phyloP scores from a whole-genome alignment of 2,888 invertebrate genomes.

The Apantesis nais region DNA sequence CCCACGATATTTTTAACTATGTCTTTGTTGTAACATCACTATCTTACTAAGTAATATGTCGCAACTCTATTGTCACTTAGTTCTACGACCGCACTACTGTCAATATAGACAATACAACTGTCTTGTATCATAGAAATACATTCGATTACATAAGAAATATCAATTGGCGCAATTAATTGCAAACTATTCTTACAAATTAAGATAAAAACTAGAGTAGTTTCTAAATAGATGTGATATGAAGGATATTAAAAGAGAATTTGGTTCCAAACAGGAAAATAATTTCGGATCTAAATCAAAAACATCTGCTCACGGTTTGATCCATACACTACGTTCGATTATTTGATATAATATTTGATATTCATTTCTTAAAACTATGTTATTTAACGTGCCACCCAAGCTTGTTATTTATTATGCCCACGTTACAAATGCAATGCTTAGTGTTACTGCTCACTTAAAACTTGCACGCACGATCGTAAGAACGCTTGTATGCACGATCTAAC shows the following conservation, averaged over 20 bases:
- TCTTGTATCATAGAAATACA: too few relatives aligned
- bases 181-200: too few relatives aligned
- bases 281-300: neutral
- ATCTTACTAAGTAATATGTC: too few relatives aligned
- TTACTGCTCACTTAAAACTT: neutral
- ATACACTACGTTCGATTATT: neutral
- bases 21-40: too few relatives aligned
- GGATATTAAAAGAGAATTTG: neutral
- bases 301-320: neutral
- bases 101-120: too few relatives aligned
- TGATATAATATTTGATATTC: neutral
- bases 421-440: conserved; percentile 1
- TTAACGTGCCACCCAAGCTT: neutral
- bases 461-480: neutral
- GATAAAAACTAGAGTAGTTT: too few relatives aligned
- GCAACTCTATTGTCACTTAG: too few relatives aligned
- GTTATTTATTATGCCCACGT: neutral
- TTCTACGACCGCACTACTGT: too few relatives aligned
- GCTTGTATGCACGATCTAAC: neutral
- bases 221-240: too few relatives aligned
- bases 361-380: neutral
- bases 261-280: neutral
- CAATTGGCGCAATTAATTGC: too few relatives aligned
- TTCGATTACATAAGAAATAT: too few relatives aligned
- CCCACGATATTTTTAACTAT: too few relatives aligned